phyloP scores from a whole-genome alignment of 2,113 vertebrate species.

The Xyrauchen texanus region DNA sequence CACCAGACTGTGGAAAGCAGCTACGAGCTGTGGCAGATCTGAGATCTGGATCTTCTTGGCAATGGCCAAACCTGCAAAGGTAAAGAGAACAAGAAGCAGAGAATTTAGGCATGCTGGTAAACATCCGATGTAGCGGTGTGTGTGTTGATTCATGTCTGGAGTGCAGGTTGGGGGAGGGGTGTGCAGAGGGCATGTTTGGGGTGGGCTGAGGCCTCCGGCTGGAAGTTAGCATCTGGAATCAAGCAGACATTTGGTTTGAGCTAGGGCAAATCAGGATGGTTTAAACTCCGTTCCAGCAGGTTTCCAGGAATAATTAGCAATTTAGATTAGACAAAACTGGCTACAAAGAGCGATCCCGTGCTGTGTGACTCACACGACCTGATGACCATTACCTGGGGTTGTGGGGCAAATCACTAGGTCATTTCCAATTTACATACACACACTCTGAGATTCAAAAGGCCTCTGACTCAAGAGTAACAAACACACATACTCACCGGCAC shows the following conservation, averaged over 20 bases:
- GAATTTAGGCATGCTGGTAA: conserved; percentile 63
- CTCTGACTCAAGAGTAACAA: not conserved
- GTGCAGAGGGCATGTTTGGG: conserved; percentile 25
- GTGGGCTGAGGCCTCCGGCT: conserved; percentile 34
- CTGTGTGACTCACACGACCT: conserved; percentile 54
- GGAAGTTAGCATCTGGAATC: conserved; percentile 58
- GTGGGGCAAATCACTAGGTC: conserved; percentile 35
- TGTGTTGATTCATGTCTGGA: conserved; percentile 26
- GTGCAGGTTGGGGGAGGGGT: conserved; percentile 35
- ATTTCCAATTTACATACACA: conserved; percentile 33
- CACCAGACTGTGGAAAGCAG: conserved; percentile 96
- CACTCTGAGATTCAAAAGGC: conserved; percentile 37
- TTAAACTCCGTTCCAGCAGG: conserved; percentile 62
- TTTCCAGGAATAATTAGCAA: conserved; percentile 76
- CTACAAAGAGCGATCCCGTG: conserved; percentile 30
- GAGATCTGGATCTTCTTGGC: conserved; percentile 95
- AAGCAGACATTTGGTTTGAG: conserved; percentile 49
- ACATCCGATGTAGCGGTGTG: conserved; percentile 5
- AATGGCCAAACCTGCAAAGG: conserved; percentile 81
- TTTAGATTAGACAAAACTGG: conserved; percentile 59
- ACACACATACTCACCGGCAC: conserved; percentile 79
- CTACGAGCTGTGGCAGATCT: conserved; percentile 93
- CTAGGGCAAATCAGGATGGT: conserved; percentile 48
- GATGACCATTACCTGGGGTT: conserved; percentile 49
- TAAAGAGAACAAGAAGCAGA: conserved; percentile 1